A percentile compares a stretch with the other conserved stretches of the same genome.
Conservation (phyloP, 2,888 invertebrate genomes). For the Cloeon dipterum region DNA sequence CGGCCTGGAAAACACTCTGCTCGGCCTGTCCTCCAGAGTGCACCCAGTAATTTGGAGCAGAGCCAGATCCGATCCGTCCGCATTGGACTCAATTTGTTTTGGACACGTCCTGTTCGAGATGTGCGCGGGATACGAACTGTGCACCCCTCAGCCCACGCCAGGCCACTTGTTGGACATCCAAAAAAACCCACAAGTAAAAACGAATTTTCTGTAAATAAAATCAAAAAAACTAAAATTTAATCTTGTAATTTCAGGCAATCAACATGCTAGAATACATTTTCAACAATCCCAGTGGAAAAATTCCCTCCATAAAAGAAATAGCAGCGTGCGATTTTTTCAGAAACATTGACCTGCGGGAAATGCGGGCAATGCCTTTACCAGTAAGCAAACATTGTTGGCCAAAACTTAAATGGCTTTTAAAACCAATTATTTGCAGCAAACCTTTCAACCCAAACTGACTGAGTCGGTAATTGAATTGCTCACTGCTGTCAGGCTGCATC, state of each 20-base stretch:
- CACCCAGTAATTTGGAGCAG: conserved; percentile 26
- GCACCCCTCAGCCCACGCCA: conserved; percentile 46
- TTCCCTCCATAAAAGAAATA: conserved; percentile 57
- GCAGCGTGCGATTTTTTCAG: conserved; percentile 64
- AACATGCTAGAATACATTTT: conserved; percentile 60
- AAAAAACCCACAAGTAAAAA: conserved; percentile 49
- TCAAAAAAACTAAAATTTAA: too few relatives aligned
- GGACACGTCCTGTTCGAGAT: conserved; percentile 76
- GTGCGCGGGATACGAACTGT: conserved; percentile 66
- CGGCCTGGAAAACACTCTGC: conserved; percentile 64
- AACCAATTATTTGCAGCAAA: conserved; percentile 7
- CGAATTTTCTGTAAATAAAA: conserved; percentile 13
- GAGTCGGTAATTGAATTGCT: conserved; percentile 8
- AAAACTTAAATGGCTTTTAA: too few relatives aligned
- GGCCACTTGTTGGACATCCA: conserved; percentile 47
- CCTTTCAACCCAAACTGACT: conserved; percentile 8
- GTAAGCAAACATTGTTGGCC: conserved; percentile 22
- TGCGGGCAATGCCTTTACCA: conserved; percentile 59
- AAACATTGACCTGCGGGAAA: conserved; percentile 69
- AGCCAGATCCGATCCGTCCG: conserved; percentile 23
- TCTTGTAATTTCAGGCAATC: conserved; percentile 34
- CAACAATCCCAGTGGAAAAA: conserved; percentile 35
- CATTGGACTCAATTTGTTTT: conserved; percentile 44
- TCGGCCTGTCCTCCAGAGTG: conserved; percentile 43
- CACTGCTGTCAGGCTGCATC: conserved; percentile 8